These are phyloP conservation scores for Phaethon lepturus DNA, from an alignment of 2,113 vertebrate species.

Conservation along the genomic window DNA sequence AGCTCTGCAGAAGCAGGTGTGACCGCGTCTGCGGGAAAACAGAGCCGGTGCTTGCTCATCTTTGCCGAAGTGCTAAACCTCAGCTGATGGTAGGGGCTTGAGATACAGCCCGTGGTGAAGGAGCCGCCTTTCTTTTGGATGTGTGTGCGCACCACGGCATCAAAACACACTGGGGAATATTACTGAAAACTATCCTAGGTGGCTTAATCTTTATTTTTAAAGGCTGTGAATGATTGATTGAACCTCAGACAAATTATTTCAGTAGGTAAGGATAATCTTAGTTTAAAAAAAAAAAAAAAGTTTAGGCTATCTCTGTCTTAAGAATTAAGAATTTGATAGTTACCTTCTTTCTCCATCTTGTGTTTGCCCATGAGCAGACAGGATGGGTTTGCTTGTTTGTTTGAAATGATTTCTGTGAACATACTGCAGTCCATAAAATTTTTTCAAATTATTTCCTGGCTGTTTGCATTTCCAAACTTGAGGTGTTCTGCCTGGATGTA, in stretches of 20 bases:
- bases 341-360: background rate
- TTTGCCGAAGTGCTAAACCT: background rate
- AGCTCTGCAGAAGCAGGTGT: background rate
- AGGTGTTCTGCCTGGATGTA: background rate
- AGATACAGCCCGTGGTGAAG: fast-evolving
- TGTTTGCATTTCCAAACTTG: background rate
- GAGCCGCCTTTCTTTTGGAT: background rate
- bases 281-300: background rate
- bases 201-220: background rate
- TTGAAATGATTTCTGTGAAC: background rate
- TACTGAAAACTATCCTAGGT: background rate
- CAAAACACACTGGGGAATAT: background rate
- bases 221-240: background rate
- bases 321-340: background rate
- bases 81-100: background rate
- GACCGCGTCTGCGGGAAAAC: background rate
- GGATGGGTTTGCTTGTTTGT: background rate
- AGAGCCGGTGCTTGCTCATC: too few relatives aligned
- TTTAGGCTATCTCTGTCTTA: background rate
- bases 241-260: background rate
- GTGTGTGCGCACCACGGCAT: background rate
- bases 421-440: background rate
- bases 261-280: background rate
- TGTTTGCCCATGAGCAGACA: background rate
- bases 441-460: background rate